phyloP scores from a whole-genome alignment of 2,797 vertebrate species.

The Tenualosa ilisha region DNA sequence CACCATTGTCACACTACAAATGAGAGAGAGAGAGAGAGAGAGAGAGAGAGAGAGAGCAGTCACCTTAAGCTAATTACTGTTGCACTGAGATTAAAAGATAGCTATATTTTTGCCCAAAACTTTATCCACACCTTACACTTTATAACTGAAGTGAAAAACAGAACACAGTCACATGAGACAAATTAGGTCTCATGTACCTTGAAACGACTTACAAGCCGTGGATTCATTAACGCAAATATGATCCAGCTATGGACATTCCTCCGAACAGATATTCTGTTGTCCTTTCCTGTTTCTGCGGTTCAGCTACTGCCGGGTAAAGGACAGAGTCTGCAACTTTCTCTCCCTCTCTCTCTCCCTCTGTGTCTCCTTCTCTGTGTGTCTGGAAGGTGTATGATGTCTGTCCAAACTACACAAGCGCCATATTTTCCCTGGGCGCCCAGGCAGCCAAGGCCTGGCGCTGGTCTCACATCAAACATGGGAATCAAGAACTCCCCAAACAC shows the following conservation, averaged over 20 bases:
- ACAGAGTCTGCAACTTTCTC: background rate
- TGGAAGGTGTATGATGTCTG: conserved; percentile 69
- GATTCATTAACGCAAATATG: background rate
- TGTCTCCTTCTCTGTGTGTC: conserved; percentile 43
- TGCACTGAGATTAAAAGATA: background rate
- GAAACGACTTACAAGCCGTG: background rate
- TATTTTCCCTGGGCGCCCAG: conserved; percentile 68
- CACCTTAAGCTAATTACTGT: background rate
- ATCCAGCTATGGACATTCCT: background rate
- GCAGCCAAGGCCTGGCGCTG: conserved; percentile 59
- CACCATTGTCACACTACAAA: background rate
- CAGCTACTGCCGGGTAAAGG: background rate
- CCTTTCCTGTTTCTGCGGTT: background rate
- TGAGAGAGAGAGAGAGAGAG: background rate
- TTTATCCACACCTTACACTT: background rate
- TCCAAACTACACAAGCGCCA: conserved; percentile 77
- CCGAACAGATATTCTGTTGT: background rate
- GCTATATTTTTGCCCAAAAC: background rate
- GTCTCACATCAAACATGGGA: conserved; percentile 75
- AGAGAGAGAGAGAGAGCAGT: background rate
- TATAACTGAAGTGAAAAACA: background rate
- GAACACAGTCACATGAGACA: background rate
- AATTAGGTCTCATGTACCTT: conserved; percentile 1
- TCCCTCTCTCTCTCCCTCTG: conserved; percentile 14
- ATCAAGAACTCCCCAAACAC: conserved; percentile 60